phyloP scores from a whole-genome alignment of 2,113 vertebrate species.

The Macrotus californicus region DNA sequence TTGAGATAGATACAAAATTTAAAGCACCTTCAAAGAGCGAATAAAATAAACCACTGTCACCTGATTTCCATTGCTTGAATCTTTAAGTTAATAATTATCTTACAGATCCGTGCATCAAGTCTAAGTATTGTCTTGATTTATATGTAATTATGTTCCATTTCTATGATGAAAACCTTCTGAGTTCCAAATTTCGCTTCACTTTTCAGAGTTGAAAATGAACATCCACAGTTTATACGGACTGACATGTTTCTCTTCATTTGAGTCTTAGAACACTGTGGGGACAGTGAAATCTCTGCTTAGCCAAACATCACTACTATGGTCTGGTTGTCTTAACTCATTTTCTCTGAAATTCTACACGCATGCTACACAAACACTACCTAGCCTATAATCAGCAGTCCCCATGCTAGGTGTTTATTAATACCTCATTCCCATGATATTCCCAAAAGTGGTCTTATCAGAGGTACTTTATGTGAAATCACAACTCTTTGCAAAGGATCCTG shows the following conservation, averaged over 20 bases:
- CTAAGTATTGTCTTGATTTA: background rate
- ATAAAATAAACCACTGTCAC: background rate
- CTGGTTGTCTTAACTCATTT: background rate
- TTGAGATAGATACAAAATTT: background rate
- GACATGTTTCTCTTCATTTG: background rate
- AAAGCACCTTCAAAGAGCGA: background rate
- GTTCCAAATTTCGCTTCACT: conserved; percentile 22
- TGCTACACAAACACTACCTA: background rate
- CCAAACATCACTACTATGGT: background rate
- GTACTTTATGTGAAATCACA: background rate
- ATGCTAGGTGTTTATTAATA: background rate
- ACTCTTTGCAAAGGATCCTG: background rate
- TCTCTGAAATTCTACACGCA: background rate
- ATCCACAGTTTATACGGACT: conserved; percentile 1
- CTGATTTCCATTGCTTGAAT: background rate
- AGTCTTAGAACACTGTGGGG: background rate
- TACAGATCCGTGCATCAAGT: background rate
- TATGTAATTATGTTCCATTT: conserved; percentile 31
- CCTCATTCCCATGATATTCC: background rate
- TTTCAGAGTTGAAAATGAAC: conserved; percentile 47
- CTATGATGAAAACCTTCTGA: background rate
- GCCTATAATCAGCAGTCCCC: background rate
- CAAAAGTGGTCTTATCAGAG: background rate
- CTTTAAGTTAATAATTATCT: background rate
- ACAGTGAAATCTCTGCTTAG: background rate